Evolutionary conservation across 2,113 vertebrate species (phyloP).

Genomic region (Dicaeum eximium): DNA sequence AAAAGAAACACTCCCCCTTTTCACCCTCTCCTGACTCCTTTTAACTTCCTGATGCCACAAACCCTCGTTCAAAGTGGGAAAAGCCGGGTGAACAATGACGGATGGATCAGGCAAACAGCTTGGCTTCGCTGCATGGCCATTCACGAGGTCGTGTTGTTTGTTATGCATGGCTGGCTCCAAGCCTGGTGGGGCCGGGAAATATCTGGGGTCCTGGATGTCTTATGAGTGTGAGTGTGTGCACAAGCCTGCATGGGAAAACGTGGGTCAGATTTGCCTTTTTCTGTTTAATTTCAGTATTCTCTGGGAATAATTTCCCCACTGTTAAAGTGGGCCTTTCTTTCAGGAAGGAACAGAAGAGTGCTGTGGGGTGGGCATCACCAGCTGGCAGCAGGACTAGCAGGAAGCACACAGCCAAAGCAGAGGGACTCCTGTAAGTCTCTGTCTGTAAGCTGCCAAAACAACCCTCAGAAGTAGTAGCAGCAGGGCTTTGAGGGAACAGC

Average conservation of each 20-base stretch:
- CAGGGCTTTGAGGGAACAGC: background rate
- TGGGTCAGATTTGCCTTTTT: background rate
- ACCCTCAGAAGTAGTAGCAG: background rate
- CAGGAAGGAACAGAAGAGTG: background rate
- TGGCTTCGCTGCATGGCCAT: background rate
- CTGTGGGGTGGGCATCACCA: background rate
- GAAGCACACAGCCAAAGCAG: background rate
- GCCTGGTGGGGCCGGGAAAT: background rate
- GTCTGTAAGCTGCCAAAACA: background rate
- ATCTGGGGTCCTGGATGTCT: background rate
- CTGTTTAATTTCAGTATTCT: background rate
- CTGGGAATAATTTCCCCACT: background rate
- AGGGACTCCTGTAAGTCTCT: background rate
- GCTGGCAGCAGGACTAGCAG: background rate
- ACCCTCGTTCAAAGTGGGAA: conserved; percentile 11
- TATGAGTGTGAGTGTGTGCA: background rate
- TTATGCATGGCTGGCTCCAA: background rate
- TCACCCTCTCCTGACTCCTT: background rate
- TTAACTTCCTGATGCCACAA: conserved; percentile 45
- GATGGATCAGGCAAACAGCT: conserved; percentile 19
- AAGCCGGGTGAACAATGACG: background rate
- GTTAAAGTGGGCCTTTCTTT: background rate
- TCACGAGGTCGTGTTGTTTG: background rate
- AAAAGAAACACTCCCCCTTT: conserved; percentile 55
- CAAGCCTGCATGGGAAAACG: background rate